Percentiles rank a stretch among this genome's conserved stretches.
phyloP scores from a whole-genome alignment of 2,888 invertebrate genomes.

The Xestobium rufovillosum region DNA sequence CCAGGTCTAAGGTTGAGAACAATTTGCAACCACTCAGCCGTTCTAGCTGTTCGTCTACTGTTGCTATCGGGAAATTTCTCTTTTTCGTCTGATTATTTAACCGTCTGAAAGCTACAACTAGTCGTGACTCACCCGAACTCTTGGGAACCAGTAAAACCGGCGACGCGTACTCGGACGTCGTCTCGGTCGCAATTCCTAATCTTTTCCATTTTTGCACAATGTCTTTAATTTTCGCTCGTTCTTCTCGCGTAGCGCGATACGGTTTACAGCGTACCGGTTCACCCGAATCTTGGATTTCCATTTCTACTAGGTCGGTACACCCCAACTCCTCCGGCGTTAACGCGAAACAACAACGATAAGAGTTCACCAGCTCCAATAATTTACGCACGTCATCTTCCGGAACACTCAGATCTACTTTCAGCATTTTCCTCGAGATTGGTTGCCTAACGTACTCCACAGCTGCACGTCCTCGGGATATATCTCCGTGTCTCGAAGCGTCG shows the following conservation, averaged over 20 bases:
- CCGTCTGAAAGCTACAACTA: conserved; percentile 21
- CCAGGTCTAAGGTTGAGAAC: conserved; percentile 8
- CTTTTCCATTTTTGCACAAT: conserved; percentile 17
- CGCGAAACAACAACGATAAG: conserved; percentile 17
- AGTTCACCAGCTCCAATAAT: conserved; percentile 8
- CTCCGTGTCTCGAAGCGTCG: too few relatives aligned
- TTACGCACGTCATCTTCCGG: conserved; percentile 3
- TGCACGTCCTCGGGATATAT: too few relatives aligned
- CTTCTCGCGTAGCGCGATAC: conserved; percentile 12
- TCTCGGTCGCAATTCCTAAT: conserved; percentile 17
- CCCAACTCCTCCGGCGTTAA: conserved; percentile 14
- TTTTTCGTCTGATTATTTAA: conserved; percentile 18
- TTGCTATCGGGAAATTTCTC: conserved; percentile 17
- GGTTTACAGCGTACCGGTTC: conserved; percentile 14
- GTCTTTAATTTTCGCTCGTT: conserved; percentile 14
- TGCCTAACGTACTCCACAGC: too few relatives aligned
- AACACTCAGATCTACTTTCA: background rate
- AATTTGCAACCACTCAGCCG: conserved; percentile 8
- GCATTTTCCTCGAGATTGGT: too few relatives aligned
- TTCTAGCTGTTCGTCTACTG: conserved; percentile 16
- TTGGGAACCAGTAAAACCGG: conserved; percentile 20
- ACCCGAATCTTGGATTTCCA: conserved; percentile 15
- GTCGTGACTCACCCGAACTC: conserved; percentile 16
- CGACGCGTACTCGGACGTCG: conserved; percentile 19
- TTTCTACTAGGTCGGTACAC: conserved; percentile 13